Conservation (phyloP, 2,113 vertebrate species). For the Trematomus loennbergii region DNA sequence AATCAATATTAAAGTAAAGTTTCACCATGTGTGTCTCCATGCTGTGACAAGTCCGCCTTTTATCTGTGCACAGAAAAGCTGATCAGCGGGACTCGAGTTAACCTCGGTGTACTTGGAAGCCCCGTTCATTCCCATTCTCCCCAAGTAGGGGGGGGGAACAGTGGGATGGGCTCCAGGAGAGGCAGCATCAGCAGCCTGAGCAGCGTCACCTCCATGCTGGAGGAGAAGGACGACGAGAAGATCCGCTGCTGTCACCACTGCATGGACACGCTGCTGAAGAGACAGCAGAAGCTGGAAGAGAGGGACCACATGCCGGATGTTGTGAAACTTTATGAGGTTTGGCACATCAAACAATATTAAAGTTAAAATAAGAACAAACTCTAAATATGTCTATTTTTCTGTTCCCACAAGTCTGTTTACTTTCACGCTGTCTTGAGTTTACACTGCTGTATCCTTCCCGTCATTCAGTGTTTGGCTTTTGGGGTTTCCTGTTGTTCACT, state of each 20-base stretch:
- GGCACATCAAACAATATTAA: background rate
- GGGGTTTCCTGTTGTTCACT: slow-evolving; percentile 54
- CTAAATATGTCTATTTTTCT: background rate
- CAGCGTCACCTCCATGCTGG: slow-evolving; percentile 93
- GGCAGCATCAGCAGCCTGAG: slow-evolving; percentile 93
- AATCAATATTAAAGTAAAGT: background rate
- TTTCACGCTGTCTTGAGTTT: slow-evolving; percentile 37
- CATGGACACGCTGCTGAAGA: slow-evolving; percentile 91
- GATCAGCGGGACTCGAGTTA: slow-evolving; percentile 90
- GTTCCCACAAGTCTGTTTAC: slow-evolving; percentile 12
- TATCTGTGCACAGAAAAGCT: slow-evolving; percentile 87
- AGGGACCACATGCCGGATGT: slow-evolving; percentile 89
- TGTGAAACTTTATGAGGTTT: slow-evolving; percentile 94
- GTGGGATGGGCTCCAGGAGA: slow-evolving; percentile 88
- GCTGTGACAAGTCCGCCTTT: background rate
- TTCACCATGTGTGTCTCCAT: background rate
- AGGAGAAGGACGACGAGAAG: slow-evolving; percentile 94
- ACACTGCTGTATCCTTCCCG: slow-evolving; percentile 39
- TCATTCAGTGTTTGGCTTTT: slow-evolving; percentile 19
- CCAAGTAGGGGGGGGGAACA: slow-evolving; percentile 61
- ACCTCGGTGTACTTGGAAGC: slow-evolving; percentile 86
- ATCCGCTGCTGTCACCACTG: slow-evolving; percentile 96
- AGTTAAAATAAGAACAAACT: background rate
- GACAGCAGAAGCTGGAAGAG: slow-evolving; percentile 94
- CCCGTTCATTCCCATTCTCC: slow-evolving; percentile 82